These are phyloP conservation scores for Prunella strophiata DNA, from an alignment of 2,797 vertebrate genomes.

Conservation along the genomic window DNA sequence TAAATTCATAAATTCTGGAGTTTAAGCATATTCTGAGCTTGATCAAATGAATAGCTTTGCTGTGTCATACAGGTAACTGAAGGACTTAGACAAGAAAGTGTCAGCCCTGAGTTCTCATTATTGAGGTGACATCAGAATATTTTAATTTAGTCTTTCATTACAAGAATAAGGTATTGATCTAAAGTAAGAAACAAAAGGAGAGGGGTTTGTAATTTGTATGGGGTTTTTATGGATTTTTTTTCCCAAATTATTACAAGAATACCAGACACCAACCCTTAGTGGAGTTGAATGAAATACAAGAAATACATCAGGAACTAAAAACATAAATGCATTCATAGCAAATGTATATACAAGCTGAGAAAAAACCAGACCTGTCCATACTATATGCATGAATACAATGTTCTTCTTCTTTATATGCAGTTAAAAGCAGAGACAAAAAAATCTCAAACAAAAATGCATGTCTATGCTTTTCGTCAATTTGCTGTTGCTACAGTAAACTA, in stretches of 20 bases:
- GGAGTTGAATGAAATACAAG: neutral
- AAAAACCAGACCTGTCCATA: neutral
- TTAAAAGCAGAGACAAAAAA: neutral
- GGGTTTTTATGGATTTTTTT: neutral
- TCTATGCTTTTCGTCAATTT: neutral
- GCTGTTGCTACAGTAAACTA: neutral
- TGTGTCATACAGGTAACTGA: neutral
- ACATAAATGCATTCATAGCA: neutral
- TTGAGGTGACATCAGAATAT: neutral
- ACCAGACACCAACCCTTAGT: neutral
- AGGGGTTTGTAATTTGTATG: neutral
- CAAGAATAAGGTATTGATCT: neutral
- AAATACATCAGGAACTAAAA: neutral
- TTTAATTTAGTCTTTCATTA: neutral
- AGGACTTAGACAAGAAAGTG: neutral
- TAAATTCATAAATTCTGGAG: neutral
- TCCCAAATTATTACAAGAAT: neutral
- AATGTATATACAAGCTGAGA: neutral
- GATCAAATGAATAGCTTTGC: neutral
- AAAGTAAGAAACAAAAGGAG: neutral
- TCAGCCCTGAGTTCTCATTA: neutral
- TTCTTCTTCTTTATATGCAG: neutral
- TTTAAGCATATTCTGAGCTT: neutral
- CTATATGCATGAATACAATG: neutral
- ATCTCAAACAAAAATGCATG: neutral